Conservation (phyloP, 2,113 vertebrate genomes). For the Falcunculus frontatus region DNA sequence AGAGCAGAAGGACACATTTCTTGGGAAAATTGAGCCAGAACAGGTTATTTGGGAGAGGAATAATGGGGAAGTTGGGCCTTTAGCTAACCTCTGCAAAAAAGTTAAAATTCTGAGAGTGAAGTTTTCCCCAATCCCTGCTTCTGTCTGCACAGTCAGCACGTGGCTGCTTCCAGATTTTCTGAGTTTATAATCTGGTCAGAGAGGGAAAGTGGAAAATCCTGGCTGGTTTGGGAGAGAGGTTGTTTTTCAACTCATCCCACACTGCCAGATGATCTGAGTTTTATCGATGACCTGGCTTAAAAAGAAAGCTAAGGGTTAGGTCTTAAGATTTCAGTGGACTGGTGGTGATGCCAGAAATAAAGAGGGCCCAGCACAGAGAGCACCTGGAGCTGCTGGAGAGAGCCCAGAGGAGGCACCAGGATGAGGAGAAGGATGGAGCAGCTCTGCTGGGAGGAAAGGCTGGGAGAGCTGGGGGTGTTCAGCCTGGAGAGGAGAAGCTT, state of each 20-base stretch:
- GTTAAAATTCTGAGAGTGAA: background rate
- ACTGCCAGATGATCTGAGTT: background rate
- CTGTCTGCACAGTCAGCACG: accelerated
- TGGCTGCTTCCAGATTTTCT: background rate
- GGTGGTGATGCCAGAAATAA: background rate
- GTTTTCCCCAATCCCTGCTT: background rate
- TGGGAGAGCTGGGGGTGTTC: background rate
- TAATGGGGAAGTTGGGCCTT: background rate
- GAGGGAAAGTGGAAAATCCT: background rate
- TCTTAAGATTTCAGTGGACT: background rate
- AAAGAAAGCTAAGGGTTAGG: background rate
- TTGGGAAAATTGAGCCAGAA: background rate
- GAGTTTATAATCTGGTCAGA: background rate
- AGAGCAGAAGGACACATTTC: background rate
- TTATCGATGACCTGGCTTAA: background rate
- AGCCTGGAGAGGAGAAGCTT: background rate
- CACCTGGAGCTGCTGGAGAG: accelerated
- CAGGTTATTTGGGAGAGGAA: background rate
- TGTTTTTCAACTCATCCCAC: background rate
- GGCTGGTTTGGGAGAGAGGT: background rate
- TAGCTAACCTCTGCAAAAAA: background rate
- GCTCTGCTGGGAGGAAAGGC: background rate
- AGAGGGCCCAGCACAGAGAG: background rate
- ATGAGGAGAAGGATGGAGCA: background rate
- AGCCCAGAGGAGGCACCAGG: background rate